These are phyloP conservation scores for Trachops cirrhosus DNA, from an alignment of 2,797 vertebrate genomes.

Conservation along the genomic window DNA sequence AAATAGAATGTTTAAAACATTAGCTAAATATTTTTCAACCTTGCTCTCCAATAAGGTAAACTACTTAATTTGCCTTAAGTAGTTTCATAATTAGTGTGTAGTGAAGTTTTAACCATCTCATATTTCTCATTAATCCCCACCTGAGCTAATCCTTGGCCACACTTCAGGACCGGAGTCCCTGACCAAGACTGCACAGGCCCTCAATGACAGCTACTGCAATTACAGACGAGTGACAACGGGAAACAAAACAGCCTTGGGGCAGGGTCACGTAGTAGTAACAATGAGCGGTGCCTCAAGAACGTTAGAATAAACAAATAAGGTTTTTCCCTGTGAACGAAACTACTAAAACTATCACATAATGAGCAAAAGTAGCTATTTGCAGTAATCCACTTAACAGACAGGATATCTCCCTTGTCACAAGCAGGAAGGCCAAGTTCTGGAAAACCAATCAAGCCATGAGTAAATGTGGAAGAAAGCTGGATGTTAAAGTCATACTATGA, in stretches of 20 bases:
- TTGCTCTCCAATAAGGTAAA: neutral
- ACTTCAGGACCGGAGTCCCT: neutral
- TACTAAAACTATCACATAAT: neutral
- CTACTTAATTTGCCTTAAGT: slow-evolving; percentile 36
- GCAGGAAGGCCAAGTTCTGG: slow-evolving; percentile 60
- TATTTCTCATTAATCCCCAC: slow-evolving; percentile 26
- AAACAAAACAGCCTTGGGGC: neutral
- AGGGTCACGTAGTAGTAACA: neutral
- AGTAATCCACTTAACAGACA: slow-evolving; percentile 47
- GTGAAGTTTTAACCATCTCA: slow-evolving; percentile 2
- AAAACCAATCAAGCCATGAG: slow-evolving; percentile 53
- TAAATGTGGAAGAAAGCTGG: slow-evolving; percentile 3
- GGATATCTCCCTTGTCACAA: slow-evolving; percentile 58
- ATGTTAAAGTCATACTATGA: slow-evolving; percentile 36
- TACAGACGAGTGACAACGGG: neutral
- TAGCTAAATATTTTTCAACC: slow-evolving; percentile 44
- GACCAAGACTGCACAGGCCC: neutral
- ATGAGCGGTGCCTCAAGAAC: neutral
- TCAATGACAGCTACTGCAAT: neutral
- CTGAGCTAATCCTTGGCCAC: neutral
- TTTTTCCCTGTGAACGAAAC: neutral
- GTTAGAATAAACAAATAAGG: neutral
- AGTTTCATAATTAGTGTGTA: neutral
- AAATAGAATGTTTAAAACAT: slow-evolving; percentile 40
- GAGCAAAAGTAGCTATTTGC: neutral